Evolutionary conservation across 1,140 invertebrate species (phyloP), one percentile per base, ranked within the genome.

Genomic region (Plutomurus gul): DNA sequence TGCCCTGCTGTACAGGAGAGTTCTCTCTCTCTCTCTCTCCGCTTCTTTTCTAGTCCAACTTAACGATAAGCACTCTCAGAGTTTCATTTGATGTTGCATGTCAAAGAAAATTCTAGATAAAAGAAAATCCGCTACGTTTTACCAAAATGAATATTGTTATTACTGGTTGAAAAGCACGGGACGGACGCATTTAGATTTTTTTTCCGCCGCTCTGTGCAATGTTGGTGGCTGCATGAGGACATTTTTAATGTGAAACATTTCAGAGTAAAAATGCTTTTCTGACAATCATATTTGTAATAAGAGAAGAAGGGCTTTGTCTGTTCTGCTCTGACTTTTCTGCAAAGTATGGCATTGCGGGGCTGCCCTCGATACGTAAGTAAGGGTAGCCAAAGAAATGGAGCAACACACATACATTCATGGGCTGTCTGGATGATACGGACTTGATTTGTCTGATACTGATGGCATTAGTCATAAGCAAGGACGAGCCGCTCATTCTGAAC

Each of bases 41-140:
- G 25, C 56, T 65, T 43, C n/a, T 33, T 33, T 16, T 27, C 56
- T 1, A 65, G 56, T 30, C 25, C 56, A 65, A 65, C 56, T 65
- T 65, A 65, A 65, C 56, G 56, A 65, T 65, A 65, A 65, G 56
- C 56, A 65, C 56, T 65, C 27, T 65, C 27, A 65, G 56, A 30
- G 30, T 65, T 65, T 65, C 56, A 65, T 65, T 65, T 65, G 56
- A 65, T 65, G 56, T 65, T 65, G 56, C 56, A 65, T 65, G 56
- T 65, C 56, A 65, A 65, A 65, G 56, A 65, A 65, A 65, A 65
- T 30, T 33, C 27, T 33, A 65, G 56, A 65, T 65, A 65, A 65
- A 65, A 65, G 56, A 65, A 65, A 65, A 25, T 65, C 56, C 27
- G 56, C 56, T 65, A 33, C 16, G 7, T 18, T 49, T 20, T 49